These are phyloP conservation scores for Todus mexicanus DNA, from an alignment of 2,797 vertebrate species.

Conservation along the genomic window DNA sequence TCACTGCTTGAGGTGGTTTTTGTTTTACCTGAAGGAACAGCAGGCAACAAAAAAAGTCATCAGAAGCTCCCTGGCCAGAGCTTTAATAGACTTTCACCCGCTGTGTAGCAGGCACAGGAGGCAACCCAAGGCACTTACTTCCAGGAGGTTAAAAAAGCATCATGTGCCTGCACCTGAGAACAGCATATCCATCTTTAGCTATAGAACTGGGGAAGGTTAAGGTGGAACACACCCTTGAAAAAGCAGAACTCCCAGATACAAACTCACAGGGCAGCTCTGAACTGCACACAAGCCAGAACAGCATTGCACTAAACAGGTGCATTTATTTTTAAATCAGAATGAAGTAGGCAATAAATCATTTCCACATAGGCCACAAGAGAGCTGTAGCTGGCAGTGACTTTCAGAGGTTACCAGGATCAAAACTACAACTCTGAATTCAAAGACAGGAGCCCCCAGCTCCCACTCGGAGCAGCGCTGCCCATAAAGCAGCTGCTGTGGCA, in stretches of 20 bases:
- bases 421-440: background rate
- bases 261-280: background rate
- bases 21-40: background rate
- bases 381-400: background rate
- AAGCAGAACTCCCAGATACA: background rate
- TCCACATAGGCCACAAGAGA: background rate
- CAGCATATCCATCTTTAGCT: background rate
- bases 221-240: background rate
- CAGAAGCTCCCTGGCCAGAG: background rate
- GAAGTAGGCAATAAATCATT: background rate
- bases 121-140: background rate
- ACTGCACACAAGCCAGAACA: background rate
- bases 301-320: background rate
- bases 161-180: rapidly evolving
- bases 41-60: background rate
- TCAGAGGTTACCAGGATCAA: background rate
- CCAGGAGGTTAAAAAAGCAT: background rate
- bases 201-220: background rate
- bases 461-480: background rate
- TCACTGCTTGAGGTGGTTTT: background rate
- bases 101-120: background rate
- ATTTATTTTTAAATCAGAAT: background rate
- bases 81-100: background rate
- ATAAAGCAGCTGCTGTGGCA: background rate
- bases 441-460: background rate